A percentile compares a stretch with the other conserved stretches of the same genome.
Evolutionary conservation across 2,113 vertebrate genomes (phyloP).

Genomic region (Poecile atricapillus): DNA sequence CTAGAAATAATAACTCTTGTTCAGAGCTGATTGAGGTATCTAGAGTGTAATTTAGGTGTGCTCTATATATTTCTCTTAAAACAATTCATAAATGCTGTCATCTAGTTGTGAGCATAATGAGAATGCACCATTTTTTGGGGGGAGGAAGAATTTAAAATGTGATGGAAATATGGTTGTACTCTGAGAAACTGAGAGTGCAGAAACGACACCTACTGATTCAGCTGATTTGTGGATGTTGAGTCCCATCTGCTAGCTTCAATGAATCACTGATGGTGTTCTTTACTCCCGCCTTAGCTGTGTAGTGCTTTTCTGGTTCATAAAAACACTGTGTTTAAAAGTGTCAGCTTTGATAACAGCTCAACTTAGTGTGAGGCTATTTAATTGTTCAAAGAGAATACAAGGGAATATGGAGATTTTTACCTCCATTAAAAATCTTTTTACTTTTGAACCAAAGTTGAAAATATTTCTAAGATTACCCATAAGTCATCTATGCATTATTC

Average conservation of each 20-base stretch:
- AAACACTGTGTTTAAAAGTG: neutral
- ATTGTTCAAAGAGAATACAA: neutral
- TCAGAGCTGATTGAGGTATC: neutral
- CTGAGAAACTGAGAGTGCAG: neutral
- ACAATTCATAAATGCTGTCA: slow-evolving; percentile 13
- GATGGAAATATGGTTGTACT: neutral
- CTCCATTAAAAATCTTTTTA: neutral
- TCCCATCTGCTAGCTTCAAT: slow-evolving; percentile 22
- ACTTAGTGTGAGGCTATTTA: neutral
- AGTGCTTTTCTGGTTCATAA: neutral
- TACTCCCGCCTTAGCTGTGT: neutral
- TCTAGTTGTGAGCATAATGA: neutral
- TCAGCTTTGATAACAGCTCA: neutral
- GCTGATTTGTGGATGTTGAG: slow-evolving; percentile 32
- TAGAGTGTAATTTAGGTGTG: neutral
- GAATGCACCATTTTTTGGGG: neutral
- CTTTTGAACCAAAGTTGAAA: neutral
- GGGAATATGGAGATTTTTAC: neutral
- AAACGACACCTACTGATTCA: slow-evolving; percentile 42
- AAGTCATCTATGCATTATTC: neutral
- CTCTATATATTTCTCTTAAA: neutral
- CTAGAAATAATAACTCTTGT: neutral
- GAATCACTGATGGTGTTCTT: slow-evolving; percentile 12
- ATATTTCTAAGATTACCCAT: neutral
- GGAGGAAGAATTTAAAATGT: slow-evolving; percentile 24